Percentiles rank a stretch among this genome's conserved stretches.
phyloP scores from a whole-genome alignment of 2,797 vertebrate species.

The Tokudaia tokunoshimensis region DNA sequence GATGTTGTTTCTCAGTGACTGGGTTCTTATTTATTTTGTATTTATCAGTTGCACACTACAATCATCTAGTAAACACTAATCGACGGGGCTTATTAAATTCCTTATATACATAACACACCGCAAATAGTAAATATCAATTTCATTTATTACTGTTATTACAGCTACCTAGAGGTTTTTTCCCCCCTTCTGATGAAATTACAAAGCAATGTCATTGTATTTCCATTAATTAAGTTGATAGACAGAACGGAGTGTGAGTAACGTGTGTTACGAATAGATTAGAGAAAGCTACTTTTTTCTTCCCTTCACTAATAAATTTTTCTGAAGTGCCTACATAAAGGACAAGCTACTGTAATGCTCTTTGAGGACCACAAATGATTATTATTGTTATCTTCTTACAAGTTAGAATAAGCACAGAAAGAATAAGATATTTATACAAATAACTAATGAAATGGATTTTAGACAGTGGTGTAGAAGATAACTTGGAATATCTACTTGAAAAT shows the following conservation, averaged over 20 bases:
- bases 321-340: background rate
- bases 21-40: background rate
- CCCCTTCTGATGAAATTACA: background rate
- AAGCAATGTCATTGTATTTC: constrained; percentile 22
- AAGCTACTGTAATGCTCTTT: background rate
- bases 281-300: background rate
- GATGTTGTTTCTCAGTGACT: background rate
- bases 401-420: background rate
- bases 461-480: background rate
- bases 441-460: background rate
- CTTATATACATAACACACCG: background rate
- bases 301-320: background rate
- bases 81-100: background rate
- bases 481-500: background rate
- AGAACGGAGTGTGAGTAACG: background rate
- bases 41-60: background rate
- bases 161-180: background rate
- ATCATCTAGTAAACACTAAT: background rate
- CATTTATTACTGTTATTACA: background rate
- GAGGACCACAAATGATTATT: background rate
- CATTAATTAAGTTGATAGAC: background rate
- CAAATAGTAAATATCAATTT: background rate
- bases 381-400: background rate
- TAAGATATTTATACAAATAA: background rate
- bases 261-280: background rate